A percentile compares a stretch with the other conserved stretches of the same genome.
phyloP scores from a whole-genome alignment of 2,797 vertebrate genomes.

The Botia kubotai region DNA sequence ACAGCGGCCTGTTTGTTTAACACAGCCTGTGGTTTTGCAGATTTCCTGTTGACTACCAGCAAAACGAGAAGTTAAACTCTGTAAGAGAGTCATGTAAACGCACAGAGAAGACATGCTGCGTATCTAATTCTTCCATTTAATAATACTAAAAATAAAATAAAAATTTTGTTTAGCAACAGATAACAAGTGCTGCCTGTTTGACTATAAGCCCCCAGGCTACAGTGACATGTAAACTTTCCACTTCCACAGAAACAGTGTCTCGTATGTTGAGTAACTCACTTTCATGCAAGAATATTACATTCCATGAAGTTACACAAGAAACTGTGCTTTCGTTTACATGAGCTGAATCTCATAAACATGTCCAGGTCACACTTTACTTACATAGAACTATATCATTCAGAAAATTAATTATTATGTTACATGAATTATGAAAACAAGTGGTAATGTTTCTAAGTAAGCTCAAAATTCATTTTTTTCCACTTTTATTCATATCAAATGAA shows the following conservation, averaged over 20 bases:
- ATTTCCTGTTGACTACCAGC: slow-evolving; percentile 82
- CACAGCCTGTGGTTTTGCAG: slow-evolving; percentile 77
- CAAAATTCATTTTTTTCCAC: too few species aligned
- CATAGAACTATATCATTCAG: too few species aligned
- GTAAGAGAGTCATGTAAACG: slow-evolving; percentile 2
- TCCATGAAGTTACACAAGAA: neutral
- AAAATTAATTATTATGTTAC: too few species aligned
- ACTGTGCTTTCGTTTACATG: too few species aligned
- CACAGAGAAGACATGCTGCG: neutral
- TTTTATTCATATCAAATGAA: too few species aligned
- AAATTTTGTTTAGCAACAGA: neutral
- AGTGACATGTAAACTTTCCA: slow-evolving; percentile 7
- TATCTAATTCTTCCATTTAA: neutral
- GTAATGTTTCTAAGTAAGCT: too few species aligned
- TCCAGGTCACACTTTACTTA: too few species aligned
- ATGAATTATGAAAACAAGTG: too few species aligned
- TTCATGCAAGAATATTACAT: neutral
- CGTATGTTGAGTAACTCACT: slow-evolving; percentile 8
- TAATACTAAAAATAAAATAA: neutral
- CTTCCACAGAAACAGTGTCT: neutral
- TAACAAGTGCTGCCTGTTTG: neutral
- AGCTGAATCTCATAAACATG: too few species aligned
- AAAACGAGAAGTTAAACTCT: slow-evolving; percentile 75
- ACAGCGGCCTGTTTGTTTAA: slow-evolving; percentile 71
- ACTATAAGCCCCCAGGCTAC: slow-evolving; percentile 4